A percentile compares a stretch with the other conserved stretches of the same genome.
phyloP scores from a whole-genome alignment of 1,140 invertebrate species.

The Caenorhabditis remanei region DNA sequence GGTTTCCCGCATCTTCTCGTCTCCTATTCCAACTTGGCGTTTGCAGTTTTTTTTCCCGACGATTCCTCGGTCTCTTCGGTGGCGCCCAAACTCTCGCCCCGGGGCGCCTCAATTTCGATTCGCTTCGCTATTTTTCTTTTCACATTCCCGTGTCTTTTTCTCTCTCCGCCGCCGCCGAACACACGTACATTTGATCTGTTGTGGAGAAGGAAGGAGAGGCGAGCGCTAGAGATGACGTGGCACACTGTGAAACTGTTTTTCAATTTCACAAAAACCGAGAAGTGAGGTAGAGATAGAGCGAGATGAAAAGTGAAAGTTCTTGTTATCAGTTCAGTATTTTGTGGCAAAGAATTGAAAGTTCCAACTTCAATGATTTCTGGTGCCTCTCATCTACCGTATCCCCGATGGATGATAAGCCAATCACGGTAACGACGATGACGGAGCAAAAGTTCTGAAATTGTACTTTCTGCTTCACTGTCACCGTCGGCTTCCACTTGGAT shows the following conservation, averaged over 20 bases:
- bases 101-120: background rate
- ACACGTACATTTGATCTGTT: constrained; percentile 11
- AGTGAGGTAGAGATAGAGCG: background rate
- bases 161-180: background rate
- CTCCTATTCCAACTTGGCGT: background rate
- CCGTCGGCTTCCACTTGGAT: too few relatives aligned
- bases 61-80: background rate
- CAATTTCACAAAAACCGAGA: background rate
- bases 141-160: too few relatives aligned
- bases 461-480: too few relatives aligned
- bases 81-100: constrained; percentile 22
- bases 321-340: background rate
- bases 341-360: background rate
- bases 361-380: too few relatives aligned
- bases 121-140: background rate
- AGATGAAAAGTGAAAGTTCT: background rate
- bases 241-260: background rate
- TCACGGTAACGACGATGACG: too few relatives aligned
- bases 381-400: too few relatives aligned
- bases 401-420: too few relatives aligned
- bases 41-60: background rate
- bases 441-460: too few relatives aligned
- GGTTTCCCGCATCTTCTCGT: background rate
- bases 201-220: background rate
- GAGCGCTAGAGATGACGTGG: constrained; percentile 22